phyloP scores from a whole-genome alignment of 2,113 vertebrate genomes.

The Coracopsis vasa region DNA sequence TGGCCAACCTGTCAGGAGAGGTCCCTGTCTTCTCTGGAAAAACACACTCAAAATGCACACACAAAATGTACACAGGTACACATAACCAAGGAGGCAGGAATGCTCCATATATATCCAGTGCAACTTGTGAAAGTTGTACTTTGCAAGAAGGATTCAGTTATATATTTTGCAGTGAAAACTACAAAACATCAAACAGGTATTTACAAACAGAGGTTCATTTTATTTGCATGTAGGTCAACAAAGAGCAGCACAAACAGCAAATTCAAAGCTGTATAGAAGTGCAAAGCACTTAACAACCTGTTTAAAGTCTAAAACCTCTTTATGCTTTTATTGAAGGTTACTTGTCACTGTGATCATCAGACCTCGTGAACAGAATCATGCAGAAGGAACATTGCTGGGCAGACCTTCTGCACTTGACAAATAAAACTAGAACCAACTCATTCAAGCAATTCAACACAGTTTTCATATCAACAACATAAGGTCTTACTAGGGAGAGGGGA shows the following conservation, averaged over 20 bases:
- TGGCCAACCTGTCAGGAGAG: not conserved
- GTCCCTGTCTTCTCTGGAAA: not conserved
- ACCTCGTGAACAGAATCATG: not conserved
- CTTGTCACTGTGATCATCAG: not conserved
- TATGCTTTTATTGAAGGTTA: not conserved
- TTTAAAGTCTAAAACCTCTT: not conserved
- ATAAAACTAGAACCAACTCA: not conserved
- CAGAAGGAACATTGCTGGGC: not conserved
- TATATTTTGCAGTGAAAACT: not conserved
- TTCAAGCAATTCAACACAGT: not conserved
- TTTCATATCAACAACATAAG: not conserved
- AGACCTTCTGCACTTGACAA: not conserved
- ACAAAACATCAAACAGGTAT: not conserved
- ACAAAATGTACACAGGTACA: accelerated
- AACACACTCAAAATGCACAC: not conserved
- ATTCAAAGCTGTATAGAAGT: not conserved
- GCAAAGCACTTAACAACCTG: not conserved
- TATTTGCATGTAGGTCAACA: not conserved
- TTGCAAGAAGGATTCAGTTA: not conserved
- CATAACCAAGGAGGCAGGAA: not conserved
- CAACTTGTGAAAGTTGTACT: not conserved
- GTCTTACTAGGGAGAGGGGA: not conserved
- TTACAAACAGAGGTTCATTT: not conserved
- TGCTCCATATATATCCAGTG: not conserved
- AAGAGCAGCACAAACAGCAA: not conserved